These are phyloP conservation scores for Gymnoscopelus braueri DNA, from an alignment of 2,797 vertebrate genomes.

Conservation along the genomic window DNA sequence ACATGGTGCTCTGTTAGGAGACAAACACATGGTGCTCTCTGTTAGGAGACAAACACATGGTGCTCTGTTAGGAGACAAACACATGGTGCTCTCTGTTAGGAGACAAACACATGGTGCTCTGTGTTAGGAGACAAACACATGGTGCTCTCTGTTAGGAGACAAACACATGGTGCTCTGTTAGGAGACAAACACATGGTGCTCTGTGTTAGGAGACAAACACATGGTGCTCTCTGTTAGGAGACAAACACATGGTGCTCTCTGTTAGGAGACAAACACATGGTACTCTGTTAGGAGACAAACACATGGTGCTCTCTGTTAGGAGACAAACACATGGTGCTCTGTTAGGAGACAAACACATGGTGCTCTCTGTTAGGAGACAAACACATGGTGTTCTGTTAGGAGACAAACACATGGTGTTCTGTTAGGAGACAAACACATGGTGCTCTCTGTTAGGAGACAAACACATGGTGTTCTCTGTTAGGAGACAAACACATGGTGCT, in stretches of 20 bases:
- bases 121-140: conserved; percentile 24
- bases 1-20: conserved; percentile 22
- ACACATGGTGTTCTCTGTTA: not conserved
- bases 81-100: not conserved
- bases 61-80: conserved; percentile 26
- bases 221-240: conserved; percentile 27
- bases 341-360: conserved; percentile 26
- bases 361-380: too few species aligned
- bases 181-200: conserved; percentile 25
- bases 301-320: not conserved
- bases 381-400: conserved; percentile 18
- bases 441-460: conserved; percentile 27
- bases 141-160: too few species aligned
- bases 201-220: too few species aligned
- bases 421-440: too few species aligned
- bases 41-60: too few species aligned
- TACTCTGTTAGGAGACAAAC: conserved; percentile 26
- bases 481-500: too few species aligned
- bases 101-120: too few species aligned
- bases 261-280: too few species aligned
- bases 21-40: conserved; percentile 14
- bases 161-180: not conserved
- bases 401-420: conserved; percentile 14
- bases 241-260: conserved; percentile 14
- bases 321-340: too few species aligned